A percentile compares a stretch with the other conserved stretches of the same genome.
phyloP scores from a whole-genome alignment of 2,888 invertebrate genomes.

The Calliopum simillimum region DNA sequence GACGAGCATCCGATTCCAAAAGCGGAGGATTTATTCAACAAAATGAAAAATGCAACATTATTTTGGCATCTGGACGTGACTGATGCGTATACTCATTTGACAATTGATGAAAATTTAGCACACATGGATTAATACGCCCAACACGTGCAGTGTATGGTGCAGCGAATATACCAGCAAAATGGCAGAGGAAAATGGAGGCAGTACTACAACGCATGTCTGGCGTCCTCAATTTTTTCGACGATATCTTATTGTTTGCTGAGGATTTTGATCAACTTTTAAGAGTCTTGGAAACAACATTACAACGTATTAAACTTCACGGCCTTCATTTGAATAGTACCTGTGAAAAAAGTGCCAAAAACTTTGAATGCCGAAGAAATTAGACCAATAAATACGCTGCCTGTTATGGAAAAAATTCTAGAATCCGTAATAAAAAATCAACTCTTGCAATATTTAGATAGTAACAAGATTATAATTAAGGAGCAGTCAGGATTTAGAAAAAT shows the following conservation, averaged over 20 bases:
- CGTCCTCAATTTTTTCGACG: constrained; percentile 29
- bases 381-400: constrained; percentile 8
- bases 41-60: constrained; percentile 24
- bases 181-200: constrained; percentile 25
- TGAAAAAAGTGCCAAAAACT: constrained; percentile 2
- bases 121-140: constrained; percentile 19
- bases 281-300: background rate
- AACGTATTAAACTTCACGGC: background rate
- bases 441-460: too few species aligned
- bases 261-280: background rate
- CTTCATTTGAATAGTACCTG: constrained; percentile 23
- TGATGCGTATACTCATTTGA: constrained; percentile 27
- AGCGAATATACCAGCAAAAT: too few species aligned
- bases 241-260: constrained; percentile 25
- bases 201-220: constrained; percentile 9
- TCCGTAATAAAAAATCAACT: too few species aligned
- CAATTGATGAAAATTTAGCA: constrained; percentile 22
- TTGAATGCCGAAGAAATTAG: too few species aligned
- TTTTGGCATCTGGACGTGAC: constrained; percentile 29
- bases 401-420: too few species aligned
- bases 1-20: too few species aligned
- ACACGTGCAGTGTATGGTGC: constrained; percentile 32
- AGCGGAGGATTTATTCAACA: too few species aligned
- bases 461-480: too few species aligned
- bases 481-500: too few species aligned